Conservation (phyloP, 2,797 vertebrate genomes). For the Arnoldichthys spilopterus region DNA sequence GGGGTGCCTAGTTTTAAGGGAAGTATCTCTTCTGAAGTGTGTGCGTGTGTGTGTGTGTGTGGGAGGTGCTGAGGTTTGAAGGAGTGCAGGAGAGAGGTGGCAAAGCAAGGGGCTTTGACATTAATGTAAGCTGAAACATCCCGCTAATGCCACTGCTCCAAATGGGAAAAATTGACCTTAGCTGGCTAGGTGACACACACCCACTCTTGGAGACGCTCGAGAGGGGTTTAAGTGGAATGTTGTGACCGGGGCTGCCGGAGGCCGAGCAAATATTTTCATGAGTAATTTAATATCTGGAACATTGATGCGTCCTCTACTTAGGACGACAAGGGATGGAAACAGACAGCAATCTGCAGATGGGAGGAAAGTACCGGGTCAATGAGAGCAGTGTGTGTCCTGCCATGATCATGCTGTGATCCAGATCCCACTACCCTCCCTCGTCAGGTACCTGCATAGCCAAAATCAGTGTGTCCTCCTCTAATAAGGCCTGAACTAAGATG, state of each 20-base stretch:
- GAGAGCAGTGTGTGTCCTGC: slow-evolving; percentile 46
- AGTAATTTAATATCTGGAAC: slow-evolving; percentile 99
- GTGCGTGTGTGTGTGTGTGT: not conserved
- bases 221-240: slow-evolving; percentile 72
- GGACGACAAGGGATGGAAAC: not conserved
- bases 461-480: slow-evolving; percentile 50
- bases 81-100: slow-evolving; percentile 61
- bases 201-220: slow-evolving; percentile 72
- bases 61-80: slow-evolving; percentile 3
- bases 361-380: not conserved
- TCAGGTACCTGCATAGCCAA: slow-evolving; percentile 45
- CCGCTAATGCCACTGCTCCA: slow-evolving; percentile 76
- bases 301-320: slow-evolving; percentile 72
- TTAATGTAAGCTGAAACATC: slow-evolving; percentile 77
- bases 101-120: slow-evolving; percentile 71
- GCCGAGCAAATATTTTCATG: slow-evolving; percentile 91
- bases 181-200: slow-evolving; percentile 78
- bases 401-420: slow-evolving; percentile 51
- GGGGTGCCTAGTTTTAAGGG: slow-evolving; percentile 37
- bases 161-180: slow-evolving; percentile 86
- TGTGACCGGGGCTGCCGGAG: slow-evolving; percentile 74
- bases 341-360: not conserved
- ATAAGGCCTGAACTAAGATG: slow-evolving; percentile 34
- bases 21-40: slow-evolving; percentile 11
- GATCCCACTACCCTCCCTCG: slow-evolving; percentile 38